phyloP scores from a whole-genome alignment of 92 coral and sea anemone genomes.

The Phenganax stokvisi region DNA sequence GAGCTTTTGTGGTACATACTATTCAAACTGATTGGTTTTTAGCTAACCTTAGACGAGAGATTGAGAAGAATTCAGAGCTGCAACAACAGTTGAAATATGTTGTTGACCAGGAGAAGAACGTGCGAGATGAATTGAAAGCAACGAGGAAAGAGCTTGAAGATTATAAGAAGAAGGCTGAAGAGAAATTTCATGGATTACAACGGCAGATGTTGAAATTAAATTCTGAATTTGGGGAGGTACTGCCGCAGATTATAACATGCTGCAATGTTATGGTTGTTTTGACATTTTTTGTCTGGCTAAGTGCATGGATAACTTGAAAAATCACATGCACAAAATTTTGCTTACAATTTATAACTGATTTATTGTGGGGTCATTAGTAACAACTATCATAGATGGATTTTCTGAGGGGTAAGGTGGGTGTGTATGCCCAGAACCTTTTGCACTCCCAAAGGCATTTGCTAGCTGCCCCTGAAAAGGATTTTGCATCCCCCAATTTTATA shows the following conservation, averaged over 20 bases:
- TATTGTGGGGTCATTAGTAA: too few species aligned
- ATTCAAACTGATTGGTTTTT: too few species aligned
- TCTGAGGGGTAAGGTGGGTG: too few species aligned
- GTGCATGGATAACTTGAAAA: not conserved
- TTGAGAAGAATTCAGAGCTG: constrained; percentile 67
- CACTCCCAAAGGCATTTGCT: too few species aligned
- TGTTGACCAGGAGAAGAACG: constrained; percentile 78
- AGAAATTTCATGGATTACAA: constrained; percentile 72
- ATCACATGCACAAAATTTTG: not conserved
- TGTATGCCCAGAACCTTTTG: too few species aligned
- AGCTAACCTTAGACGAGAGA: constrained; percentile 45
- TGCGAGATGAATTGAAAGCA: constrained; percentile 75
- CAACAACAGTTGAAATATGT: constrained; percentile 73
- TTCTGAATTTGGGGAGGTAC: constrained; percentile 85
- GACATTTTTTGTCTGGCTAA: not conserved
- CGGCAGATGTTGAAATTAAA: constrained; percentile 73
- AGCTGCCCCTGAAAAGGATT: too few species aligned
- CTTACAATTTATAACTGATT: too few species aligned
- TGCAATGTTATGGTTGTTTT: not conserved
- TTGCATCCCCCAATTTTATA: too few species aligned
- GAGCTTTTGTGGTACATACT: too few species aligned
- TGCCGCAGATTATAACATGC: too few species aligned
- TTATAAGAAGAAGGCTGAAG: constrained; percentile 66
- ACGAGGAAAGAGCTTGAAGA: constrained; percentile 73
- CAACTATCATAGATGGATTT: too few species aligned